Evolutionary conservation across 2,888 invertebrate genomes (phyloP), one percentile per base, ranked within the genome.

Genomic region (Trissoscelio sp.): DNA sequence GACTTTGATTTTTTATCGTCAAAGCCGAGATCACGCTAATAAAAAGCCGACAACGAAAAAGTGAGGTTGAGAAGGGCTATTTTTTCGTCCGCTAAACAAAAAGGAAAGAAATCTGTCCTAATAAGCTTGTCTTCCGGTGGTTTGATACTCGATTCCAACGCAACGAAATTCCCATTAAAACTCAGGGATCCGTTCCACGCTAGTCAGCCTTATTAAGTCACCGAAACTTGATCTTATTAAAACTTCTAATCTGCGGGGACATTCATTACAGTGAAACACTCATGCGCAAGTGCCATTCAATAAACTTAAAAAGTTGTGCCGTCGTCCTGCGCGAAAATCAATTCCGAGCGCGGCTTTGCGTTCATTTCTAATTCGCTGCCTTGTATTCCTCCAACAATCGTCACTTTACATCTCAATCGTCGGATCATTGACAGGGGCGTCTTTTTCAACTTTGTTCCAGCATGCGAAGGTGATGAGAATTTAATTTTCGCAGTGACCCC

Each of bases 171-270:
- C 42, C 53, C 46, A 74, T 74, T 64, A 74, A 64, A 74, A 74
- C 64, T 57, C 46, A 12, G 14, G 7, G 31, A 73, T 44, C 55
- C 34, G 34, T 42, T 51, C 31, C 44, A 24, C 31, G 55, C 34
- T 24, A 31, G 62, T 60, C 72, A 60, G n/a, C 64, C 74, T 55
- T 74, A 57, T 64, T 64, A 64, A 74, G 64, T 64, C 74, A 37
- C 64, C 24, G 42, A 57, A 74, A 66, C 66, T 66, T 66, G 22
- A 42, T 51, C 66, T 74, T 74, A 74, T 74, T 66, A 66, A 74
- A 66, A 74, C 48, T 74, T 74, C 39, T 74, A 74, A 66, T 74
- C 74, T 62, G 12, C 39, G 39, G 58, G 31, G 37, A 66, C 66
- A 74, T 57, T 74, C 39, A 66, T 66, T 66, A 58, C 57, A 20